phyloP scores from a whole-genome alignment of 64 coral and sea anemone genomes.

The Montipora efflorescens region DNA sequence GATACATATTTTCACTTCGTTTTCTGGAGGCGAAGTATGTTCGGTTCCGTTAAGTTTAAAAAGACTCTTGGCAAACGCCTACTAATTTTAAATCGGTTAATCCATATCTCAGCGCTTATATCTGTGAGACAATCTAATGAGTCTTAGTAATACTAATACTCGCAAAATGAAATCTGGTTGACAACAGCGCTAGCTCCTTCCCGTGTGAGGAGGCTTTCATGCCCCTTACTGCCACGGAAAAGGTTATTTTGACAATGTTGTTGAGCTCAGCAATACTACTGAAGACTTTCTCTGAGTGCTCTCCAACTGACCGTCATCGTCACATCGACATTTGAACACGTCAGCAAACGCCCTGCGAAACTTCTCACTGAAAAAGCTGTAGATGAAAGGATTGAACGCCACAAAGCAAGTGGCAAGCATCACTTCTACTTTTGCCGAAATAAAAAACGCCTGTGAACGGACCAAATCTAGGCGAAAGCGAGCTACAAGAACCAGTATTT shows the following conservation, averaged over 20 bases:
- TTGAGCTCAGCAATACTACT: conserved; percentile 7
- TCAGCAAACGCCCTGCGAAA: conserved; percentile 80
- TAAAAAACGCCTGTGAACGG: background rate
- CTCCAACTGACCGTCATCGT: background rate
- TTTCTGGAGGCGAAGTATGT: too few relatives aligned
- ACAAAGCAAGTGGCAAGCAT: conserved; percentile 61
- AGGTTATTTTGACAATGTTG: background rate
- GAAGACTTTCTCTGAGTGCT: background rate
- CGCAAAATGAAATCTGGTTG: background rate
- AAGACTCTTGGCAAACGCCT: too few relatives aligned
- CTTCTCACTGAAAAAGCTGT: conserved; percentile 93
- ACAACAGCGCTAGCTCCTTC: too few relatives aligned
- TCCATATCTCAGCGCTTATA: too few relatives aligned
- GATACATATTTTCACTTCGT: too few relatives aligned
- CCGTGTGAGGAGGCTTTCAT: background rate
- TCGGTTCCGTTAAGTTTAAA: too few relatives aligned
- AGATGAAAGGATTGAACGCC: conserved; percentile 87
- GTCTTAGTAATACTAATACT: too few relatives aligned
- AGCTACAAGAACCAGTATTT: conserved; percentile 47
- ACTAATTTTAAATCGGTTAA: too few relatives aligned
- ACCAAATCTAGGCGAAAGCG: conserved; percentile 1
- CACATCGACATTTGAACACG: conserved; percentile 72
- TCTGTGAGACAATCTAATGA: too few relatives aligned
- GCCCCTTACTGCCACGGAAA: background rate
- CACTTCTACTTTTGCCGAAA: background rate